Percentiles rank a stretch among this genome's conserved stretches.
Conservation (phyloP, 1,140 invertebrate species). For the Drosophila nikananu region DNA sequence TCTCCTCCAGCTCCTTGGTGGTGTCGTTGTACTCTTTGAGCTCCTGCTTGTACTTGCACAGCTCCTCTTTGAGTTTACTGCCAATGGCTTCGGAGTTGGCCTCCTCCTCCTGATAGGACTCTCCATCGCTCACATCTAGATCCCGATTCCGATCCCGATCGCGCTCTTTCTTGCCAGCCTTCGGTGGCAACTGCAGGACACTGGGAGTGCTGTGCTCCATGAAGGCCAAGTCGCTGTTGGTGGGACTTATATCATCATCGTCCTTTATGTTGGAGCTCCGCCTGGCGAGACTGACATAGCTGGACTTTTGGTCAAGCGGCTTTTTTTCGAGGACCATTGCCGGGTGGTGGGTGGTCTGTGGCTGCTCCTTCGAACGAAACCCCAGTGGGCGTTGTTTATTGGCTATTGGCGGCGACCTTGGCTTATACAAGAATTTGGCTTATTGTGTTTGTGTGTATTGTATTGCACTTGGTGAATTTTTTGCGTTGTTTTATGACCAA, state of each 20-base stretch:
- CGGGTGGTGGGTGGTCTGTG: too few species aligned
- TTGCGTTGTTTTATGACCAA: slow-evolving; percentile 52
- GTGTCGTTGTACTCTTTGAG: slow-evolving; percentile 78
- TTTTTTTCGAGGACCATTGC: slow-evolving; percentile 50
- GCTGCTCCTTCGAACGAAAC: slow-evolving; percentile 5
- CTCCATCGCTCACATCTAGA: background rate
- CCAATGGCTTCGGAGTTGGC: slow-evolving; percentile 55
- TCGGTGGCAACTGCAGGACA: background rate
- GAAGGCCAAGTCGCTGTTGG: slow-evolving; percentile 8
- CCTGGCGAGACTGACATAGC: slow-evolving; percentile 33
- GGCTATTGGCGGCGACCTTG: slow-evolving; percentile 13
- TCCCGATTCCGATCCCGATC: background rate
- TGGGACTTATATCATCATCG: slow-evolving; percentile 1
- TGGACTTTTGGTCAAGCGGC: slow-evolving; percentile 18
- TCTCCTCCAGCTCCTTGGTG: slow-evolving; percentile 75
- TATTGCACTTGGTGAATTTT: slow-evolving; percentile 46
- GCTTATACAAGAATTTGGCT: slow-evolving; percentile 66
- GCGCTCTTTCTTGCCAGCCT: background rate
- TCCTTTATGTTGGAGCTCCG: slow-evolving; percentile 2
- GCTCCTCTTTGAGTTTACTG: slow-evolving; percentile 68
- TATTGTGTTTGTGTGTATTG: slow-evolving; percentile 15
- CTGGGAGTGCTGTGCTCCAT: slow-evolving; percentile 10
- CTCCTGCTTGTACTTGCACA: slow-evolving; percentile 77
- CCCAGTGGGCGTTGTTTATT: slow-evolving; percentile 8
- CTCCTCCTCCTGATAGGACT: slow-evolving; percentile 13